Evolutionary conservation across 2,888 invertebrate genomes (phyloP).

Genomic region (Penaeus monodon): DNA sequence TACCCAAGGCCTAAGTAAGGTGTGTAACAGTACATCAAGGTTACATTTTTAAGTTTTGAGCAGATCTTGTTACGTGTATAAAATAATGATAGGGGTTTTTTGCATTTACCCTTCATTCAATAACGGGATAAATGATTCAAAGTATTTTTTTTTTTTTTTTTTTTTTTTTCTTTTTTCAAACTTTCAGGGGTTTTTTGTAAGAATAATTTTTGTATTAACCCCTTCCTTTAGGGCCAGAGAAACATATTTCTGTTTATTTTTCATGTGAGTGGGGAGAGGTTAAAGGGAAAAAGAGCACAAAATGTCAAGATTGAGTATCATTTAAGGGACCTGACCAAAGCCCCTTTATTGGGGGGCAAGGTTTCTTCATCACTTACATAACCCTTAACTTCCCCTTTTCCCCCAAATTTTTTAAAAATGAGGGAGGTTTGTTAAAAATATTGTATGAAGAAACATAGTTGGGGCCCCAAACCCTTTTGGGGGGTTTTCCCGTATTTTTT

Average conservation of each 20-base stretch:
- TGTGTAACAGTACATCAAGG: slow-evolving; percentile 27
- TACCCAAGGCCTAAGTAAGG: slow-evolving; percentile 18
- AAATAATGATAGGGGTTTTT: slow-evolving; percentile 28
- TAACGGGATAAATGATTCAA: slow-evolving; percentile 29
- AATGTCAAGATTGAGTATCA: slow-evolving; percentile 37
- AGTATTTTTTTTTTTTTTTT: background rate
- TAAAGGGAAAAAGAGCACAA: slow-evolving; percentile 47
- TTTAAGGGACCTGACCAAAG: background rate
- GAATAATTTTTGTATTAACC: slow-evolving; percentile 48
- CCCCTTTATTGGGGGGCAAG: too few relatives aligned
- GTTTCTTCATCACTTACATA: too few relatives aligned
- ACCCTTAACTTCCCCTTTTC: too few relatives aligned
- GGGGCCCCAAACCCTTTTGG: slow-evolving; percentile 9
- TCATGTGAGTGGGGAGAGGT: slow-evolving; percentile 30
- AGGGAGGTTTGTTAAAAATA: slow-evolving; percentile 7
- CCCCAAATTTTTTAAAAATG: background rate
- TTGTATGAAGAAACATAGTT: slow-evolving; percentile 16
- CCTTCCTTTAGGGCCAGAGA: slow-evolving; percentile 50
- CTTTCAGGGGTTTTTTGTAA: slow-evolving; percentile 38
- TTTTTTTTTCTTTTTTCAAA: slow-evolving; percentile 15
- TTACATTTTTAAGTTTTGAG: slow-evolving; percentile 26
- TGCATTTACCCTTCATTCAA: slow-evolving; percentile 40
- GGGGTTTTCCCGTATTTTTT: background rate
- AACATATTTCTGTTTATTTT: slow-evolving; percentile 24
- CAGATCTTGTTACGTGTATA: slow-evolving; percentile 40